Evolutionary conservation across 2,113 vertebrate genomes (phyloP).

Genomic region (Dendrocopos noguchii): DNA sequence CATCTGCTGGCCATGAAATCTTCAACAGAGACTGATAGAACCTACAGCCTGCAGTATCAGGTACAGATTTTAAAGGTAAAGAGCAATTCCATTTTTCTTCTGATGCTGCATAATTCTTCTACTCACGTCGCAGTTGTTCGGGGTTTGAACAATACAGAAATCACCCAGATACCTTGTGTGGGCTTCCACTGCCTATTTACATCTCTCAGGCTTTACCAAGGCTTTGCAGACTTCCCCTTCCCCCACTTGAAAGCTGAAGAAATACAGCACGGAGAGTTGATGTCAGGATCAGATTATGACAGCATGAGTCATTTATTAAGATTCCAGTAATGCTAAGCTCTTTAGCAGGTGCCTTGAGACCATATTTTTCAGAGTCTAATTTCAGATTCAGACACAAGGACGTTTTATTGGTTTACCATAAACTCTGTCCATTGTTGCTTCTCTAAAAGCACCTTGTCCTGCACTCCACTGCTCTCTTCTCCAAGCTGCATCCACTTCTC

Average conservation of each 20-base stretch:
- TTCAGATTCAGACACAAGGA: conserved; percentile 64
- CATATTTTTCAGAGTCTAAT: conserved; percentile 56
- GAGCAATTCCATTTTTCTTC: not conserved
- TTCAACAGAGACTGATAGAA: not conserved
- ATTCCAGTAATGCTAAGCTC: conserved; percentile 68
- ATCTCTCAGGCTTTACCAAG: not conserved
- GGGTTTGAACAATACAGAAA: not conserved
- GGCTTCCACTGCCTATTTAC: not conserved
- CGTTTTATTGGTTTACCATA: conserved; percentile 65
- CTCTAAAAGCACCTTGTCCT: not conserved
- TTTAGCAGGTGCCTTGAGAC: conserved; percentile 72
- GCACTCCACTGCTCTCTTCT: not conserved
- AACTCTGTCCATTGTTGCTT: conserved; percentile 40
- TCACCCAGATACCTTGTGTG: not conserved
- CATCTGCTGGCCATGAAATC: not conserved
- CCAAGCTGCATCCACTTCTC: not conserved
- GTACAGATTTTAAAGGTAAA: not conserved
- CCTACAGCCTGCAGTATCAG: not conserved
- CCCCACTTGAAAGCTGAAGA: conserved; percentile 1
- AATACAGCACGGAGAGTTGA: conserved; percentile 36
- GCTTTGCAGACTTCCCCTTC: conserved; percentile 26
- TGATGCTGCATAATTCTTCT: not conserved
- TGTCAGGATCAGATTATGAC: conserved; percentile 69
- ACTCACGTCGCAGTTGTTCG: not conserved
- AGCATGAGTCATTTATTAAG: conserved; percentile 72